Conservation (phyloP, 2,113 vertebrate genomes). For the Prolemur simus region DNA sequence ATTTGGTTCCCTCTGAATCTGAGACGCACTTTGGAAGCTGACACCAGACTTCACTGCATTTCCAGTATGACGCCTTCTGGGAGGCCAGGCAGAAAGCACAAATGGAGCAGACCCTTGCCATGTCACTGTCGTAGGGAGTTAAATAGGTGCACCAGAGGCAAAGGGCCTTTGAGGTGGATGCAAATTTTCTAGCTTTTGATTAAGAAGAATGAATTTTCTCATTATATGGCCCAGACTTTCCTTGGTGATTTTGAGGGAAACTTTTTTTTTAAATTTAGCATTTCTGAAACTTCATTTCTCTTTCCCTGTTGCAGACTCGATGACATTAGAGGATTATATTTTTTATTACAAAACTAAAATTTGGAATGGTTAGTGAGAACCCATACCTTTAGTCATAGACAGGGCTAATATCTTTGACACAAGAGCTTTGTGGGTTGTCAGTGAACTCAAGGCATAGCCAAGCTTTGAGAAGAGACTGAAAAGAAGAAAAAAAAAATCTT, state of each 20-base stretch:
- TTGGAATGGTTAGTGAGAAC: background rate
- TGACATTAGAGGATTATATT: background rate
- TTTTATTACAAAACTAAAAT: background rate
- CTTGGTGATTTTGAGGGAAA: background rate
- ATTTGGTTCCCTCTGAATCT: background rate
- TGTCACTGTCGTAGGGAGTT: background rate
- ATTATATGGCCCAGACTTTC: background rate
- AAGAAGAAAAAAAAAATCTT: background rate
- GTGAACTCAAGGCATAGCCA: background rate
- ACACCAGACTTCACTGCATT: background rate
- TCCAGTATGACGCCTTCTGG: background rate
- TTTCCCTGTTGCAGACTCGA: background rate
- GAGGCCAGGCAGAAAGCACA: background rate
- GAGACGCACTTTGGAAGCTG: background rate
- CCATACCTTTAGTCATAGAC: background rate
- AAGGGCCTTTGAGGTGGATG: background rate
- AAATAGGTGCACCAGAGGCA: background rate
- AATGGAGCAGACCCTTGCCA: background rate
- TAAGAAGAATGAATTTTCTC: slow-evolving; percentile 21
- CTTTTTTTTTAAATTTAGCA: background rate
- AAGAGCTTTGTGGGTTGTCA: background rate
- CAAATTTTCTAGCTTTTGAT: background rate
- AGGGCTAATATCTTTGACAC: background rate
- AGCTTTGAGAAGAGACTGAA: background rate
- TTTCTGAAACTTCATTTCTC: background rate